A percentile compares a stretch with the other conserved stretches of the same genome.
Conservation (phyloP, 2,888 invertebrate species). For the Athetis lepigone region DNA sequence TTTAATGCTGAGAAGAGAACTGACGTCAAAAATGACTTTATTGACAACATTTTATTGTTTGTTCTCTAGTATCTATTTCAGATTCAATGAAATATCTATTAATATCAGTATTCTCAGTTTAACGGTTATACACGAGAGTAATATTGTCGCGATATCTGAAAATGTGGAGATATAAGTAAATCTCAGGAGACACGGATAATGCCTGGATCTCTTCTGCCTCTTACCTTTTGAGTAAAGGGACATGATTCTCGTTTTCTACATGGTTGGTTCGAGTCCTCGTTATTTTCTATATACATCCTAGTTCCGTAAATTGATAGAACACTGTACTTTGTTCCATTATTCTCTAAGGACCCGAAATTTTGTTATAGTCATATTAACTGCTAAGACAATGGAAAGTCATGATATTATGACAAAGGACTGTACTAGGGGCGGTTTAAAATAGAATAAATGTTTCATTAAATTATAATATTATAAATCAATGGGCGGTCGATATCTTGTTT, state of each 20-base stretch:
- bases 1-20: neutral
- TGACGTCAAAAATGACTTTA: neutral
- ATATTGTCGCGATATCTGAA: neutral
- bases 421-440: neutral
- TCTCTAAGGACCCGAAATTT: neutral
- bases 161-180: slow-evolving; percentile 33
- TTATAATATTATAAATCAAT: no score
- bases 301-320: slow-evolving; percentile 21
- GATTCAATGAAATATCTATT: neutral
- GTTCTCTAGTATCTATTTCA: neutral
- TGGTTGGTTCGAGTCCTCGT: slow-evolving; percentile 72
- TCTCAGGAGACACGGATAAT: slow-evolving; percentile 53
- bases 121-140: neutral
- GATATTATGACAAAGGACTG: neutral
- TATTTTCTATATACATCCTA: slow-evolving; percentile 57
- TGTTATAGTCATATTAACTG: neutral
- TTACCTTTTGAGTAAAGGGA: slow-evolving; percentile 63
- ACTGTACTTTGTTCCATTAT: neutral
- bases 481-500: no score
- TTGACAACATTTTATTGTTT: no score
- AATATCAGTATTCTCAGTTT: neutral
- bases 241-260: slow-evolving; percentile 79
- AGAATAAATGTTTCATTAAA: no score
- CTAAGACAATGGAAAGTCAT: neutral
- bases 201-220: slow-evolving; percentile 68